Evolutionary conservation across 2,797 vertebrate genomes (phyloP), one percentile per base, ranked within the genome.

Genomic region (Scolopax rusticola): DNA sequence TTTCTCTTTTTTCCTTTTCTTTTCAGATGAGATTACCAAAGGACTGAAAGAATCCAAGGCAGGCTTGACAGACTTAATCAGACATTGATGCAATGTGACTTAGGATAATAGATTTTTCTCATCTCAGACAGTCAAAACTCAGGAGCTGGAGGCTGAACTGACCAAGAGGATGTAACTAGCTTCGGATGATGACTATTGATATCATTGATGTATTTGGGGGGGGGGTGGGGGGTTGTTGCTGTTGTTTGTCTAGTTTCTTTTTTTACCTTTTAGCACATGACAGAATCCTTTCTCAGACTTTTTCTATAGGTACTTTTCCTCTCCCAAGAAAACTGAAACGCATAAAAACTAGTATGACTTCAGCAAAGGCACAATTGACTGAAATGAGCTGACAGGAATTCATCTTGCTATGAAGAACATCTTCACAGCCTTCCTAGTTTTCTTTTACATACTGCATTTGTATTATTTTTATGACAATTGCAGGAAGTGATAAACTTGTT

Each of bases 401-500:
- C 23, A 18, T 75, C 32, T 75, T 36, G 5, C 47, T 45, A 11
- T 32, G 16, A 77, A 89, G 45, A 89, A 56, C 15, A 67, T 64
- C 40, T 69, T 79, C 54, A 77, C 7, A 69, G 9, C 16, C 78
- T 83, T 81, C 51, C 14, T 51, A 41, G 30, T 24, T 83, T 84
- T 91, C 30, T 87, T 87, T 75, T 45, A 33, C 12, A 12, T 48
- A 27, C 15, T 65, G 7, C 81, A 69, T 76, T 84, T 47, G 68
- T 40, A 57, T 17, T 67, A 33, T 28, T 65, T 87, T 90, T 38
- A 93, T 74, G 61, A 78, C 80, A 95, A 89, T 90, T 50, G 33
- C 51, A 84, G 80, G 51, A 94, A 87, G 51, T 69, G 45, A 90
- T 96, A 96, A 97, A 92, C 57, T 92, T 94, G 47, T 81, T 97